Base-by-base conservation (phyloP, 37 sponge, comb jelly and placozoan genomes). In the Halisarca cf. caerulea region DNA sequence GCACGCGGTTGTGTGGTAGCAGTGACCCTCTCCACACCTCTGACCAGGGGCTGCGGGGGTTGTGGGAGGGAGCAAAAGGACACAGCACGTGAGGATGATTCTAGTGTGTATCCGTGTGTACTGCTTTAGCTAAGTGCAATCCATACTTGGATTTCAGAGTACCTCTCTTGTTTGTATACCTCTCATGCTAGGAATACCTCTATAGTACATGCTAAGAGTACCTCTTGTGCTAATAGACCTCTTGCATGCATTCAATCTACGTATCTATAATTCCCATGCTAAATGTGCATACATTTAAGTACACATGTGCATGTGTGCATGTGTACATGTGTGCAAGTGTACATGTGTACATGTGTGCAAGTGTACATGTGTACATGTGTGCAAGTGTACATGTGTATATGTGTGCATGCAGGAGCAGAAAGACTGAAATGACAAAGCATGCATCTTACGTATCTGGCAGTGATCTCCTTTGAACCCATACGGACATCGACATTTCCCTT, bases 401-500 rank as follows among this genome's bases (percentile, higher is more conserved):
- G 69, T 30, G 4, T 68, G 51, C 11, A 47, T 47, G 51, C 51
- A 47, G 6, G 51, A 47, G 51, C 6, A 47, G 9, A 47, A 47
- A 6, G 11, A n/a, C n/a, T 11, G 11, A 47, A 47, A 11, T 47
- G 51, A 14, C 6, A 14, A 47, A 6, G 51, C 51, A 47, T 47
- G 51, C 11, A 47, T 47, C 69, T 68, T 68, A 68, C 69, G 69
- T 4, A 7, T 68, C 4, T 68, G 32, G 30, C 69, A 68, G 35
- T 30, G 69, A 27, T 8, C 69, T n/a, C 69, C 69, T 34, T 17
- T 68, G 33, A 68, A 68, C 30, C 69, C 69, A 27, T 68, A 68
- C 17, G 30, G 35, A 68, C 69, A 68, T 17, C 34, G 35, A 34
- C 69, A 68, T 2, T 68, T n/a, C 17, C 35, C 33, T 18, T 68